Evolutionary conservation across 2,113 vertebrate genomes (phyloP), one percentile per base, ranked within the genome.

Genomic region (Perca fluviatilis): DNA sequence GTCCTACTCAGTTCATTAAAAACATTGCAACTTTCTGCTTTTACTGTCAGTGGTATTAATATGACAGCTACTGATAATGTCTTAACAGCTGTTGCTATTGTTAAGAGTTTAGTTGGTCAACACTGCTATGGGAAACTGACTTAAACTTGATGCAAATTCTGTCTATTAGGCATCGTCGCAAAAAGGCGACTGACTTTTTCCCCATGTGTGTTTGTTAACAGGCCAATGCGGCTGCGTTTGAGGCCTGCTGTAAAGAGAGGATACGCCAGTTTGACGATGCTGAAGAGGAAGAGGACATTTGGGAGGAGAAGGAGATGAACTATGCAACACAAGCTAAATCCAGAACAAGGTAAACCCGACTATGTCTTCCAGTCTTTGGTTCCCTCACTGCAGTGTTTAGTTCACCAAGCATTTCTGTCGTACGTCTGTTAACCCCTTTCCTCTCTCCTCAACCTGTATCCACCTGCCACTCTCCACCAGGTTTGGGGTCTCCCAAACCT

Each of bases 211-310:
- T 77, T 9, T 77, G n/a, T 88, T 4, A 58, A 0, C 82, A 99
- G 98, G 97, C 97, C 90, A 97, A 96, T 0, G 95, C 96, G 1
- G 96, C 97, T 86, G 96, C 98, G 53, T 99, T 99, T 43, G 98
- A 99, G 90, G 97, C 98, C 75, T 98, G 98, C 93, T 98, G 97
- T 94, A 96, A 96, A 15, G 98, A 99, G 85, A 94, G 95, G 65
- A 98, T 99, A 92, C 97, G 97, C 68, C 98, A 97, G 61, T 99
- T 99, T 18, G 97, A 98, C 2, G 98, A 99, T 18, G 96, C 95
- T 0, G 97, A 97, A 36, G 98, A 98, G 62, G 98, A 98, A 9
- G 98, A 99, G 12, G 98, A 99, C 70, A 98, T 99, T 81, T 99
- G 98, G 98, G 98, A 99, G 50, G 97, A 98, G 57, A 97, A 97